phyloP scores from a whole-genome alignment of 2,113 vertebrate species.

The Rafetus swinhoei region DNA sequence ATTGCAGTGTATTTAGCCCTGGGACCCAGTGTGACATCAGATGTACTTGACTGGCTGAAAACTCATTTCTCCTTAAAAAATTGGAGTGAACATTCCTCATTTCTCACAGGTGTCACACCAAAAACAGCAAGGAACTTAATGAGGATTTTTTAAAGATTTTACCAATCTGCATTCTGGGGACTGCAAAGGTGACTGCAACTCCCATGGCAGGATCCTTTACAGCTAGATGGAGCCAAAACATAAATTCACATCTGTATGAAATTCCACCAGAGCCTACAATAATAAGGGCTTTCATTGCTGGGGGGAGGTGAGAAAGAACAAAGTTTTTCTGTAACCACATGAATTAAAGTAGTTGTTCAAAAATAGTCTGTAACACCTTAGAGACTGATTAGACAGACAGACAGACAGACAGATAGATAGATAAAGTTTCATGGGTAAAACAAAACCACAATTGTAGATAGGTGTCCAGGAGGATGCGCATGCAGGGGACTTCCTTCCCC shows the following conservation, averaged over 20 bases:
- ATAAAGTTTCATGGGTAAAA: too few species aligned
- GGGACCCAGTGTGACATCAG: background rate
- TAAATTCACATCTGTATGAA: background rate
- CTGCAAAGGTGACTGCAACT: background rate
- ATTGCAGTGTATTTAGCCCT: background rate
- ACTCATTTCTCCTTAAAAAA: fast-evolving
- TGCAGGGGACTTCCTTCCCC: too few species aligned
- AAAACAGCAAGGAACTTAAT: background rate
- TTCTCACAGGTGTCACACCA: background rate
- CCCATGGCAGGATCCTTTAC: background rate
- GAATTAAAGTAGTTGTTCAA: background rate
- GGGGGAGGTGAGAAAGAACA: fast-evolving
- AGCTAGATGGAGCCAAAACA: background rate
- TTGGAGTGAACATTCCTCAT: background rate
- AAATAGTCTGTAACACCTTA: background rate
- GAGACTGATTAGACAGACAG: too few species aligned
- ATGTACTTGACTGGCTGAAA: fast-evolving
- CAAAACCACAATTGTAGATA: too few species aligned
- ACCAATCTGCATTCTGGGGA: background rate
- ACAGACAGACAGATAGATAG: too few species aligned
- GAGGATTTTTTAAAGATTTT: background rate
- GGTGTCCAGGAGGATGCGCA: too few species aligned
- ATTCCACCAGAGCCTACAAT: background rate
- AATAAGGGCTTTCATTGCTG: background rate
- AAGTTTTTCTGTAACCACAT: background rate